phyloP scores from a whole-genome alignment of 2,797 vertebrate species.

The Champsocephalus gunnari region DNA sequence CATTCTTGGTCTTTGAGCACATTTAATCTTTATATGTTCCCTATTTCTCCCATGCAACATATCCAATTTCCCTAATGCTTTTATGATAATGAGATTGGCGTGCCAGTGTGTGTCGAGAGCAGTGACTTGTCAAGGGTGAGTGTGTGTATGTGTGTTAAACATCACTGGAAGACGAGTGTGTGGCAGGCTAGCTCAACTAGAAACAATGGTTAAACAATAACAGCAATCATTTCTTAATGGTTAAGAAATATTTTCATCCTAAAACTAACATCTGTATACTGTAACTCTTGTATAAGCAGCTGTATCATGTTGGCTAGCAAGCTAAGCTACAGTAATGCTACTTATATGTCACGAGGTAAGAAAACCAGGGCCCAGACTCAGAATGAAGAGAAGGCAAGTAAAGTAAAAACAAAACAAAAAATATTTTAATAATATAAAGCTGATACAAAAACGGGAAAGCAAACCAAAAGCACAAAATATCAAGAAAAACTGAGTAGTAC shows the following conservation, averaged over 20 bases:
- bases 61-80: conserved; percentile 16
- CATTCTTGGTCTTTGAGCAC: background rate
- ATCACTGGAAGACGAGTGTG: background rate
- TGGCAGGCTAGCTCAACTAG: conserved; percentile 2
- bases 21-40: conserved; percentile 11
- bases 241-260: background rate
- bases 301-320: background rate
- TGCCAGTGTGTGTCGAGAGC: background rate
- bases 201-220: background rate
- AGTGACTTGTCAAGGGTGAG: background rate
- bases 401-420: no score
- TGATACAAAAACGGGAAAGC: no score
- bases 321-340: background rate
- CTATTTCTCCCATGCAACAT: conserved; percentile 14
- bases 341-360: background rate
- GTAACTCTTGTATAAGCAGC: background rate
- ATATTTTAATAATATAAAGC: no score
- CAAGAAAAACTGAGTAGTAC: no score
- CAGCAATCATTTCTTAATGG: no score
- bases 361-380: no score
- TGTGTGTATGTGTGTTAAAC: background rate
- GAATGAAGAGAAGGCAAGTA: no score
- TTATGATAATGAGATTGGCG: background rate
- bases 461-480: no score
- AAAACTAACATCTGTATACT: background rate